A percentile compares a stretch with the other conserved stretches of the same genome.
phyloP scores from a whole-genome alignment of 1,140 invertebrate genomes.

The Aphis gossypii region DNA sequence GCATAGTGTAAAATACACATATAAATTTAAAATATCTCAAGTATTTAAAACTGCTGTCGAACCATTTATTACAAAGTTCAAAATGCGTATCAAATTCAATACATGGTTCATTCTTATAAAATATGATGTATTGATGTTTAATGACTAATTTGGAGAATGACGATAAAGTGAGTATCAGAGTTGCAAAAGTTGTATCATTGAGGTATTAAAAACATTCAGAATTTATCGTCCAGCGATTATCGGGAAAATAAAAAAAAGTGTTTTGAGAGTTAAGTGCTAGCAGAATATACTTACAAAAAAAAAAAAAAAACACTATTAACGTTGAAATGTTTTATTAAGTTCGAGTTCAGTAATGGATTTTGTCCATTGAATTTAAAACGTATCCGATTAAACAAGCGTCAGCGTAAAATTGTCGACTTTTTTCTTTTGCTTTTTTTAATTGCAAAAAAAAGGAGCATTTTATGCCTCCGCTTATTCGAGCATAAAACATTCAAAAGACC shows the following conservation, averaged over 20 bases:
- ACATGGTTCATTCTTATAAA: background rate
- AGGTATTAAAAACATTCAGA: conserved; percentile 12
- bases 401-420: conserved; percentile 50
- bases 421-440: conserved; percentile 47
- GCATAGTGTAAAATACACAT: background rate
- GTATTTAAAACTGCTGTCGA: background rate
- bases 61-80: background rate
- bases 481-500: conserved; percentile 55
- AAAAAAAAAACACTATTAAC: conserved; percentile 45
- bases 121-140: background rate
- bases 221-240: conserved; percentile 35
- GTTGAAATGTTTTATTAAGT: conserved; percentile 54
- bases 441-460: conserved; percentile 38
- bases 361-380: conserved; percentile 52
- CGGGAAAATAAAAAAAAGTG: conserved; percentile 30
- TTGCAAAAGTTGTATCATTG: background rate
- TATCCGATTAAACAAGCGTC: conserved; percentile 57
- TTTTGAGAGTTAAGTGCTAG: conserved; percentile 37
- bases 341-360: conserved; percentile 54
- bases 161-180: background rate
- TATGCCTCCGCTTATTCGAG: conserved; percentile 46
- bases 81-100: background rate
- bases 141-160: background rate
- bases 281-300: conserved; percentile 38
- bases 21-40: background rate